Conservation (phyloP, 2,113 vertebrate genomes). For the Dicerorhinus sumatrensis region DNA sequence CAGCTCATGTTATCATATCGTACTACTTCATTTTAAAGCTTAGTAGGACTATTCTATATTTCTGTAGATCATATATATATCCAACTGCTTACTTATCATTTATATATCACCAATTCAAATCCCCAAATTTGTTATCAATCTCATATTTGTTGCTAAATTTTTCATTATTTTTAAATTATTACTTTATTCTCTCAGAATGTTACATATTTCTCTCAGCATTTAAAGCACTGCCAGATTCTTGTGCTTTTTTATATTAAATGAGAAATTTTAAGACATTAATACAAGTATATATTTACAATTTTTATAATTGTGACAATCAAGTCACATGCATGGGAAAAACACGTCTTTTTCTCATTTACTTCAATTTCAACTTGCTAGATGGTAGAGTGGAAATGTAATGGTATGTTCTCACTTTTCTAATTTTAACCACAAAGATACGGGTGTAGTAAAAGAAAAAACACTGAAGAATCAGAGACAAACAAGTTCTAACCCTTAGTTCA, state of each 20-base stretch:
- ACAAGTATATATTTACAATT: not conserved
- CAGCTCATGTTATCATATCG: not conserved
- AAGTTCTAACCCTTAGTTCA: not conserved
- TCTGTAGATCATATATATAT: not conserved
- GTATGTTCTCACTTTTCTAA: not conserved
- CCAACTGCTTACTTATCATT: not conserved
- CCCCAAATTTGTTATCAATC: not conserved
- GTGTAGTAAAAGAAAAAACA: not conserved
- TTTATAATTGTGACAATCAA: not conserved
- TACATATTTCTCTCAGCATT: not conserved
- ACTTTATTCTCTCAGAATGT: not conserved
- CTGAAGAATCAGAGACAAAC: not conserved
- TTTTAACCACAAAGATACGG: not conserved
- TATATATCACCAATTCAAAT: not conserved
- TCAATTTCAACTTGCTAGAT: not conserved
- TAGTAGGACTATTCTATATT: not conserved
- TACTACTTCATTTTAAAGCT: not conserved
- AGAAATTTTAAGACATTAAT: not conserved
- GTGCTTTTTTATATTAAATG: not conserved
- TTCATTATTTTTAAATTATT: constrained; percentile 25
- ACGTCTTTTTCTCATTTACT: not conserved
- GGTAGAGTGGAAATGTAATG: not conserved
- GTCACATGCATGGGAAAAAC: not conserved
- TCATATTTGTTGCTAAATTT: not conserved
- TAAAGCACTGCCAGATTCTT: not conserved